Conservation (phyloP, 2,113 vertebrate species). For the Aldabrachelys gigantea region DNA sequence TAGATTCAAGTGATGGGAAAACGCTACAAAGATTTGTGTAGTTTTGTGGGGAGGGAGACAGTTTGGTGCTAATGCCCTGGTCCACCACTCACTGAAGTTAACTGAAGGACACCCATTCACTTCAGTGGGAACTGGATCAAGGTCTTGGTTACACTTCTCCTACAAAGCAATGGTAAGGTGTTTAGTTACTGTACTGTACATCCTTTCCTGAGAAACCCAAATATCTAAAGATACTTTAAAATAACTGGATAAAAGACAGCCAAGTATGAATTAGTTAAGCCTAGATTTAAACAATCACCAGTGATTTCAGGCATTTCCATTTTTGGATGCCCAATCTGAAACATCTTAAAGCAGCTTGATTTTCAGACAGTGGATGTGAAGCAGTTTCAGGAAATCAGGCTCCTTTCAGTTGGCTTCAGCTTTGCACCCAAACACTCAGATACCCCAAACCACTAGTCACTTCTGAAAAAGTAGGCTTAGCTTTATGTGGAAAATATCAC, state of each 20-base stretch:
- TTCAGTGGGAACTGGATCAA: not conserved
- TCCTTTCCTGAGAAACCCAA: not conserved
- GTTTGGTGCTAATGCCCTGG: not conserved
- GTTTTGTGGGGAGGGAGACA: fast-evolving
- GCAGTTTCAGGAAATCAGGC: not conserved
- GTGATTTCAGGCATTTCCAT: not conserved
- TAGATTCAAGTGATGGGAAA: not conserved
- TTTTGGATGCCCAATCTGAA: not conserved
- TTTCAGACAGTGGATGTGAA: not conserved
- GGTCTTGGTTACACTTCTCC: not conserved
- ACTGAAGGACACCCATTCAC: not conserved
- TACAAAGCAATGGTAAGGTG: not conserved
- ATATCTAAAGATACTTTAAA: too few species aligned
- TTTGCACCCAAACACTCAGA: not conserved
- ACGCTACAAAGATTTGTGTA: not conserved
- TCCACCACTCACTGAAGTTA: not conserved
- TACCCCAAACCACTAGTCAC: not conserved
- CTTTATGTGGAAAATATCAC: not conserved
- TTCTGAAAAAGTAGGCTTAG: not conserved
- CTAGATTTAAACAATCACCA: not conserved
- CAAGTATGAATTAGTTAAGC: not conserved
- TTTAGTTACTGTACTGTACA: not conserved
- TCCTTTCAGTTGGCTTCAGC: not conserved
- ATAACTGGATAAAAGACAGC: not conserved
- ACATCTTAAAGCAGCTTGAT: not conserved